Base-by-base conservation (phyloP, 2,113 vertebrate species). In the Bubo blakistoni region DNA sequence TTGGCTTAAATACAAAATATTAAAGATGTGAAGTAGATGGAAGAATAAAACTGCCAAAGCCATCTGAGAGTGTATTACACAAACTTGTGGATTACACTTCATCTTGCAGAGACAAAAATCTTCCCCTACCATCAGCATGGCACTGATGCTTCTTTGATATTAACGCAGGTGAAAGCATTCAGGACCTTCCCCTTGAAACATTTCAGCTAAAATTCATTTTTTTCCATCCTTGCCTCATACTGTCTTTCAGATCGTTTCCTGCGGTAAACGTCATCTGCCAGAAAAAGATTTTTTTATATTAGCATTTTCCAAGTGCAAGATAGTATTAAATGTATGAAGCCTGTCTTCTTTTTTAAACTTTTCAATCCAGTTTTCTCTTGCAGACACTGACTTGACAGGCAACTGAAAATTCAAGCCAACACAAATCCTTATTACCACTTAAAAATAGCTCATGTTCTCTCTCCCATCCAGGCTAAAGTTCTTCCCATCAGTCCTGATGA, bases 251-350 rank as follows among this genome's bases (percentile, higher is more conserved):
- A 99, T 34, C 55, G 97, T 94, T 99, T 99, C 97, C 99, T 99
- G 82, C 99, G 98, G 98, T 99, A 99, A 95, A 99, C 99, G 44
- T 99, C 99, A 98, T 99, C 99, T 99, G 97, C 73, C 93, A 93
- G 81, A 92, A 95, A 96, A 94, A 97, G n/a, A 84, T 59, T 52
- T 16, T 77, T 70, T 88, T 58, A 34, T 66, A 44, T 94, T 84
- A 86, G 91, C 32, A 1, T 49, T 90, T 67, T 58, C 49, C 47
- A 52, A 59, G 51, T 59, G 52, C 38, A 93, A 18, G 21, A 8
- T 12, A 8, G 14, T 21, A 34, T 38, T 69, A 26, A 66, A 44
- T 24, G 10, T 13, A 27, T 9, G 10, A 86, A 49, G 49, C 30
- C 16, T 25, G 14, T 16, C 10, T 40, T 25, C 10, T 62, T 46